Conservation (phyloP, 2,888 invertebrate species). For the Mesoligia furuncula region DNA sequence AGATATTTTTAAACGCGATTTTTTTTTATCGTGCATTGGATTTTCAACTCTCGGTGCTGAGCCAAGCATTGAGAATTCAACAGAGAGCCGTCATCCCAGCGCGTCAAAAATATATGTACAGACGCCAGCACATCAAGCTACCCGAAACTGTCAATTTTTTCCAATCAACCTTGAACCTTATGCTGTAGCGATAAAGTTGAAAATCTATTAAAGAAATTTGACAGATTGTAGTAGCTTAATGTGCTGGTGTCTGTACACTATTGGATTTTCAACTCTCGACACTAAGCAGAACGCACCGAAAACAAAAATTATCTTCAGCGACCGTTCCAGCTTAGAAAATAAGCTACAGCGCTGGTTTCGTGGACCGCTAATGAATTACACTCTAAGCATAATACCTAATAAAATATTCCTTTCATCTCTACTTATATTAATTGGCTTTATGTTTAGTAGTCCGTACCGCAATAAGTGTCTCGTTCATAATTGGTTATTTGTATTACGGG, state of each 20-base stretch:
- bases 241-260: too few species aligned
- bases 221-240: too few species aligned
- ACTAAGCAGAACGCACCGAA: background rate
- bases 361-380: constrained; percentile 21
- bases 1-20: background rate
- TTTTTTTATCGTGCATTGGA: background rate
- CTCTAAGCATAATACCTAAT: constrained; percentile 4
- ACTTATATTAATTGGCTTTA: constrained; percentile 40
- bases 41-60: background rate
- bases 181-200: too few species aligned
- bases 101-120: too few species aligned
- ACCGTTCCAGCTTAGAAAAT: background rate
- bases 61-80: background rate
- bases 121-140: too few species aligned
- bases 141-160: too few species aligned
- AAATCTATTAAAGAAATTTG: too few species aligned
- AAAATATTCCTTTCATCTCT: constrained; percentile 45
- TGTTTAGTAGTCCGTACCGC: constrained; percentile 36
- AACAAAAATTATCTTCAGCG: background rate
- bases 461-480: constrained; percentile 33
- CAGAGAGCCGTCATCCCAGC: too few species aligned
- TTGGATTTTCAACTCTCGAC: too few species aligned
- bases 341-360: background rate
- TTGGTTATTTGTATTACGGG: constrained; percentile 49
- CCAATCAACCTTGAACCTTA: too few species aligned